Percentiles rank a stretch among this genome's conserved stretches.
These are phyloP conservation scores for Sphaerodactylus townsendi DNA, from an alignment of 2,113 vertebrate species.

Conservation along the genomic window DNA sequence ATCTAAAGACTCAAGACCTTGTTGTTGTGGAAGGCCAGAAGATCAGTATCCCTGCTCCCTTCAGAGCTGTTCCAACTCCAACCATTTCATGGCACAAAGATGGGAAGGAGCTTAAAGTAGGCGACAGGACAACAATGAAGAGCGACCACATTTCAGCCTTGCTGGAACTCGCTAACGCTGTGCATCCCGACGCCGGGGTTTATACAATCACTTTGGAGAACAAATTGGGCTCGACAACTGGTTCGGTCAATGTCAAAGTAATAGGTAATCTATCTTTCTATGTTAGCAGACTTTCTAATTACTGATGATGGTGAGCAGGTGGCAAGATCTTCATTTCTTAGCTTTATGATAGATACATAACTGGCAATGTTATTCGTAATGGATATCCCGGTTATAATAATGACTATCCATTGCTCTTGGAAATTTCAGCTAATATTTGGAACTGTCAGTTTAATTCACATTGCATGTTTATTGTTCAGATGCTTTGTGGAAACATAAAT, in stretches of 20 bases:
- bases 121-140: conserved; percentile 85
- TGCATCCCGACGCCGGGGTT: conserved; percentile 84
- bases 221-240: conserved; percentile 86
- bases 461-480: background rate
- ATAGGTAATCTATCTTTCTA: conserved; percentile 82
- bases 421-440: conserved; percentile 16
- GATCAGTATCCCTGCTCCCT: conserved; percentile 87
- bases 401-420: background rate
- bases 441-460: background rate
- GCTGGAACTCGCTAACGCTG: conserved; percentile 87
- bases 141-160: conserved; percentile 85
- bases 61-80: conserved; percentile 90
- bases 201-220: conserved; percentile 92
- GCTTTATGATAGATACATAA: background rate
- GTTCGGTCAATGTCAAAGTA: conserved; percentile 91
- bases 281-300: background rate
- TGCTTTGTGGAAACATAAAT: background rate
- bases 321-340: background rate
- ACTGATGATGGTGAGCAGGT: background rate
- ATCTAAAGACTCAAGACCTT: conserved; percentile 86
- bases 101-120: conserved; percentile 85
- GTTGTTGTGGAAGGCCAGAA: conserved; percentile 93
- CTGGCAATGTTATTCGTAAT: background rate
- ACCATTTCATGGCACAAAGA: conserved; percentile 92
- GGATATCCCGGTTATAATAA: background rate